Conservation (phyloP, 1,140 invertebrate species). For the Ectropis grisescens region DNA sequence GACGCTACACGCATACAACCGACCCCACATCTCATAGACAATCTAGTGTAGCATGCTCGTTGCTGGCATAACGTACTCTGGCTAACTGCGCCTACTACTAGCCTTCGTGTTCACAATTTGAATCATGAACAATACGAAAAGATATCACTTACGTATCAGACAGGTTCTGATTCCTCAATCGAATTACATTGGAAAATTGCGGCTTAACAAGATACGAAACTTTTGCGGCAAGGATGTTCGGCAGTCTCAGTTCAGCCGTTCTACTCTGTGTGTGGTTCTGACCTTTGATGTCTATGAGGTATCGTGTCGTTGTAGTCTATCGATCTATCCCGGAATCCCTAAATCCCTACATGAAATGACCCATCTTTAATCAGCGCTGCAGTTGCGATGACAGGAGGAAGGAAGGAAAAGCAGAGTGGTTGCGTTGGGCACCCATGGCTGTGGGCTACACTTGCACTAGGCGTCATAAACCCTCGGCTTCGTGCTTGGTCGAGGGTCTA, state of each 20-base stretch:
- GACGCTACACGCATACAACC: no score
- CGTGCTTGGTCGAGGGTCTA: conserved; percentile 13
- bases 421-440: conserved; percentile 50
- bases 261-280: no score
- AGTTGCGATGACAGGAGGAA: conserved; percentile 9
- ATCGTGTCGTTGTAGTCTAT: neutral
- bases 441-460: conserved; percentile 37
- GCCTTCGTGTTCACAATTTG: no score
- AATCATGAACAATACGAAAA: no score
- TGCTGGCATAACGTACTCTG: neutral
- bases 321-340: neutral
- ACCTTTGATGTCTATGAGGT: neutral
- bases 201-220: no score
- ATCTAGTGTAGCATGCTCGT: no score
- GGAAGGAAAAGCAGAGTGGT: conserved; percentile 22
- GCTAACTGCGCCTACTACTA: no score
- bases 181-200: no score
- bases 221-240: no score
- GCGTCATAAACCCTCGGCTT: conserved; percentile 18
- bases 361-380: conserved; percentile 20
- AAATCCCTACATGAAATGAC: conserved; percentile 45
- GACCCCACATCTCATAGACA: no score
- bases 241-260: no score
- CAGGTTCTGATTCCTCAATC: neutral
- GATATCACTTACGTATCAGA: no score